These are phyloP conservation scores for Chrysemys picta DNA, from an alignment of 2,113 vertebrate species.

Conservation along the genomic window DNA sequence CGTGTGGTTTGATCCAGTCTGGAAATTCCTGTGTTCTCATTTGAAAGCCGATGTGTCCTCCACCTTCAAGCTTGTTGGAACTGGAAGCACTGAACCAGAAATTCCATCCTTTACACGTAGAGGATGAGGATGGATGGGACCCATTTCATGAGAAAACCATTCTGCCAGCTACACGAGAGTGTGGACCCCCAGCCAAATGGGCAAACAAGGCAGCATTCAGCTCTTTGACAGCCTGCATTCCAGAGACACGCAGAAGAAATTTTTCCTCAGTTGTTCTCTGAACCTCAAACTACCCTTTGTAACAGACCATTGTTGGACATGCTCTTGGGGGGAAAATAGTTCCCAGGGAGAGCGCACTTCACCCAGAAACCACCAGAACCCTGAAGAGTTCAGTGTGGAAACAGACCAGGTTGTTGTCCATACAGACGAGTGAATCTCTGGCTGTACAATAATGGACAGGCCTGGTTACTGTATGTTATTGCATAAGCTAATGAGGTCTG, in stretches of 20 bases:
- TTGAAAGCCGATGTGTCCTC: neutral
- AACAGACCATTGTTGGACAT: neutral
- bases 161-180: neutral
- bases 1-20: neutral
- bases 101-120: neutral
- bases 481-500: neutral
- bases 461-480: neutral
- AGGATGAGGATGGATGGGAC: neutral
- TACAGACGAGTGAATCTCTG: neutral
- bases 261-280: neutral
- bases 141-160: neutral
- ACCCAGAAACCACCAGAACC: neutral
- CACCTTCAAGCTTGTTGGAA: rapidly evolving
- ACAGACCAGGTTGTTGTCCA: neutral
- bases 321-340: neutral
- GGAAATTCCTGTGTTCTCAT: rapidly evolving
- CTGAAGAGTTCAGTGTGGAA: neutral
- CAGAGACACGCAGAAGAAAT: neutral
- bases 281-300: neutral
- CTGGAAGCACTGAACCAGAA: neutral
- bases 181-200: neutral
- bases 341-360: neutral
- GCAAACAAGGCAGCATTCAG: rapidly evolving
- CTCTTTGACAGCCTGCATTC: neutral
- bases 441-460: neutral